Conservation (phyloP, 2,888 invertebrate species). For the Dimorphilus gyrociliatus region DNA sequence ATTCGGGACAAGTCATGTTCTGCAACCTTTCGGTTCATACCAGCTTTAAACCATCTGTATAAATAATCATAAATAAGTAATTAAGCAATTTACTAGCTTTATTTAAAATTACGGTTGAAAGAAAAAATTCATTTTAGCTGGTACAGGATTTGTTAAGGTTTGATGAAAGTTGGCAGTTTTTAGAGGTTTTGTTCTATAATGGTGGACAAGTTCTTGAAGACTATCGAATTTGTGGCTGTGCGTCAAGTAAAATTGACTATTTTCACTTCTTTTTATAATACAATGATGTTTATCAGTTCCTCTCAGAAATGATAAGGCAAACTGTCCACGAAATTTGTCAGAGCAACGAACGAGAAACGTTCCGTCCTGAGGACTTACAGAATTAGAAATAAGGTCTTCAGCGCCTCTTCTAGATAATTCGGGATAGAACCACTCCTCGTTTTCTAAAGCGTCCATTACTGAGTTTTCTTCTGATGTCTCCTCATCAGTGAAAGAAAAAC, state of each 20-base stretch:
- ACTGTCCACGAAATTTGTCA: conserved; percentile 88
- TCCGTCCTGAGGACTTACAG: conserved; percentile 69
- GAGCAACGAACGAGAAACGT: conserved; percentile 82
- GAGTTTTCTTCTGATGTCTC: too few relatives aligned
- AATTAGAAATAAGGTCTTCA: conserved; percentile 48
- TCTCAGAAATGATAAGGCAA: conserved; percentile 78
- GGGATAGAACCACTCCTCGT: conserved; percentile 90
- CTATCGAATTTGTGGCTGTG: conserved; percentile 77
- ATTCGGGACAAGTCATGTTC: conserved; percentile 72
- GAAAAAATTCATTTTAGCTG: conserved; percentile 32
- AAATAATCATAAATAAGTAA: too few relatives aligned
- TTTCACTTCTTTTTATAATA: background rate
- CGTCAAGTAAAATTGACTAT: conserved; percentile 51
- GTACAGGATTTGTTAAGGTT: conserved; percentile 71
- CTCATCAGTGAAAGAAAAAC: too few relatives aligned
- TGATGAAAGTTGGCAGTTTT: conserved; percentile 76
- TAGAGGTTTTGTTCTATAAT: conserved; percentile 69
- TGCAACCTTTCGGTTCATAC: conserved; percentile 60
- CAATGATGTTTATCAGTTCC: conserved; percentile 10
- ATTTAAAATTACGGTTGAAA: background rate
- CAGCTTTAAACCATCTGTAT: conserved; percentile 64
- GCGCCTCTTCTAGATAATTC: conserved; percentile 58
- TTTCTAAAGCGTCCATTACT: too few relatives aligned
- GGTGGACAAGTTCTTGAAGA: conserved; percentile 70
- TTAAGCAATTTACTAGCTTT: too few relatives aligned